A percentile compares a stretch with the other conserved stretches of the same genome.
Conservation (phyloP, 2,888 invertebrate genomes). For the Drosophila ezoana region DNA sequence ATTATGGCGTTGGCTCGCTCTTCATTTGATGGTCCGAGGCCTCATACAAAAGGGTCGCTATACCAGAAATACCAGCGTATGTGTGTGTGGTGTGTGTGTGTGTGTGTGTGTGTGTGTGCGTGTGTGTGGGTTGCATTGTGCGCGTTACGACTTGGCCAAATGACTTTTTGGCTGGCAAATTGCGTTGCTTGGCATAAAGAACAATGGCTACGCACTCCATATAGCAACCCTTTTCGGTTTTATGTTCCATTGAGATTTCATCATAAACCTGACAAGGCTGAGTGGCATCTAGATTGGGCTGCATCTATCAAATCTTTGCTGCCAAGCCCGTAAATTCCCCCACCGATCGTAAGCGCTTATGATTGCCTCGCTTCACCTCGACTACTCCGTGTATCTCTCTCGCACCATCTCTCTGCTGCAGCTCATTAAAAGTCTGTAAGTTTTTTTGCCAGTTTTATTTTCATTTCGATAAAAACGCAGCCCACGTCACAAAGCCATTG, state of each 20-base stretch:
- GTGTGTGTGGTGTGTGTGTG: slow-evolving; percentile 30
- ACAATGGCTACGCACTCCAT: slow-evolving; percentile 42
- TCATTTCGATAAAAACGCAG: slow-evolving; percentile 29
- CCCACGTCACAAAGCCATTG: slow-evolving; percentile 58
- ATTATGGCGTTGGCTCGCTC: slow-evolving; percentile 43
- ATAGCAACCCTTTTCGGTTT: slow-evolving; percentile 31
- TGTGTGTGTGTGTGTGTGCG: slow-evolving; percentile 20
- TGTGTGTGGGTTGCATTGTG: slow-evolving; percentile 54
- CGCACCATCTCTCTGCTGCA: slow-evolving; percentile 34
- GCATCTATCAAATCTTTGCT: slow-evolving; percentile 18
- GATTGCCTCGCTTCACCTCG: slow-evolving; percentile 33
- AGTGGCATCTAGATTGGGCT: slow-evolving; percentile 16
- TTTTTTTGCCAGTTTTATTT: slow-evolving; percentile 57
- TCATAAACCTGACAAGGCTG: slow-evolving; percentile 41
- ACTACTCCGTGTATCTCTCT: slow-evolving; percentile 23
- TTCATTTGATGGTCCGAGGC: slow-evolving; percentile 15
- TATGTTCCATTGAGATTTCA: slow-evolving; percentile 30
- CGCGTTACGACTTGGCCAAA: slow-evolving; percentile 61
- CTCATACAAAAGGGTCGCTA: slow-evolving; percentile 37
- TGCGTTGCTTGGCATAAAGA: slow-evolving; percentile 44
- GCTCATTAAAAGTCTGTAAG: slow-evolving; percentile 68
- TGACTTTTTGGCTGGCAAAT: slow-evolving; percentile 62
- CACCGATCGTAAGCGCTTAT: slow-evolving; percentile 20
- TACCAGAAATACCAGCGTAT: slow-evolving; percentile 2
- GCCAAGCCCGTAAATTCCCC: slow-evolving; percentile 24